Conservation (phyloP, 2,113 vertebrate species). For the Puntigrus tetrazona region DNA sequence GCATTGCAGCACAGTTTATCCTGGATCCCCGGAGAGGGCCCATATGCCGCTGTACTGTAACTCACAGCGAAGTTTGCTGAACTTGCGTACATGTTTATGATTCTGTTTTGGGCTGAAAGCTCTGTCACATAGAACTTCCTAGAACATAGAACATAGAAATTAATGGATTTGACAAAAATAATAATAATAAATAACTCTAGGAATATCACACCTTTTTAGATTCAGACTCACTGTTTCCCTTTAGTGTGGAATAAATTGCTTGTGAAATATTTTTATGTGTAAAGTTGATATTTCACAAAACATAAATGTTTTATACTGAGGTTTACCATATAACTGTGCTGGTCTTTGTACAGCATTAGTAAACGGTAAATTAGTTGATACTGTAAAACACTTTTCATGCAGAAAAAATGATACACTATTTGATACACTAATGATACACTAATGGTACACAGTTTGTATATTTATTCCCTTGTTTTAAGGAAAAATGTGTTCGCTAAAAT, state of each 20-base stretch:
- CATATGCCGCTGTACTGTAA: constrained; percentile 45
- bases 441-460: too few species aligned
- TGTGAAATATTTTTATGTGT: not conserved
- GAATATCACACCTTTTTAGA: not conserved
- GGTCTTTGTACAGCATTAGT: not conserved
- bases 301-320: not conserved
- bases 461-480: too few species aligned
- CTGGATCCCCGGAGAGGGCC: constrained; percentile 50
- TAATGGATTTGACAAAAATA: too few species aligned
- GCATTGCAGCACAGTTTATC: constrained; percentile 50
- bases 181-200: too few species aligned
- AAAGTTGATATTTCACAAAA: not conserved
- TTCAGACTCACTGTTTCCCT: not conserved
- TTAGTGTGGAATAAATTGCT: not conserved
- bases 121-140: too few species aligned
- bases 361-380: not conserved
- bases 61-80: constrained; percentile 40
- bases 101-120: not conserved
- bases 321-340: not conserved
- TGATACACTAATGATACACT: too few species aligned
- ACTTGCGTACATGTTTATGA: constrained; percentile 3
- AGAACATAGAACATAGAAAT: too few species aligned
- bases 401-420: too few species aligned
- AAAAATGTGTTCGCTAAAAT: too few species aligned
- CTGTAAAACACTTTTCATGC: too few species aligned